These are phyloP conservation scores for Alfaro cultratus DNA, from an alignment of 2,797 vertebrate species.

Conservation along the genomic window DNA sequence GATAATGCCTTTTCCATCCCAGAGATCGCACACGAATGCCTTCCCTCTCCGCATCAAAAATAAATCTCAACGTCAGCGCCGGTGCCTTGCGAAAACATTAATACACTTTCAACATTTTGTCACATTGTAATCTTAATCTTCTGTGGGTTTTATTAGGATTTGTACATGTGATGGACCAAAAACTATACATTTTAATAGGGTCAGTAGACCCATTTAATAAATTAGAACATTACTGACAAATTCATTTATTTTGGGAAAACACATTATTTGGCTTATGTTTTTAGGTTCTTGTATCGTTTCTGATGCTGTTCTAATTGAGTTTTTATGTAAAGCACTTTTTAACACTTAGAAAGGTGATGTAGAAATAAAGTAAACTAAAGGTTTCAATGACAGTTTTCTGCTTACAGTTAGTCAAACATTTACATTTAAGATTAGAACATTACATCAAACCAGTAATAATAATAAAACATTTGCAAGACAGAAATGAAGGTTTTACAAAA, in stretches of 20 bases:
- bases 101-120: neutral
- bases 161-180: neutral
- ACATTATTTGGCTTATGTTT: no score
- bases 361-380: neutral
- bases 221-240: neutral
- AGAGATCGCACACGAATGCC: slow-evolving; percentile 13
- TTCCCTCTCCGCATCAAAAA: slow-evolving; percentile 12
- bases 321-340: no score
- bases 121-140: neutral
- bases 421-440: neutral
- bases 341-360: no score
- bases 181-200: no score
- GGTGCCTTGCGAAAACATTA: neutral
- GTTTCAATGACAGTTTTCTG: neutral
- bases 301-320: no score
- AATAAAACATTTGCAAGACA: neutral
- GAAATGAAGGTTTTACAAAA: neutral
- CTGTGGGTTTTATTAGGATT: neutral
- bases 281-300: no score
- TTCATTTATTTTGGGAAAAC: neutral
- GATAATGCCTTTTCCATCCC: slow-evolving; percentile 46
- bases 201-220: neutral
- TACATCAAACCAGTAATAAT: neutral
- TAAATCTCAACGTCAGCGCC: slow-evolving; percentile 17
- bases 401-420: neutral